Conservation (phyloP, 2,888 invertebrate genomes). For the Boloria selene region DNA sequence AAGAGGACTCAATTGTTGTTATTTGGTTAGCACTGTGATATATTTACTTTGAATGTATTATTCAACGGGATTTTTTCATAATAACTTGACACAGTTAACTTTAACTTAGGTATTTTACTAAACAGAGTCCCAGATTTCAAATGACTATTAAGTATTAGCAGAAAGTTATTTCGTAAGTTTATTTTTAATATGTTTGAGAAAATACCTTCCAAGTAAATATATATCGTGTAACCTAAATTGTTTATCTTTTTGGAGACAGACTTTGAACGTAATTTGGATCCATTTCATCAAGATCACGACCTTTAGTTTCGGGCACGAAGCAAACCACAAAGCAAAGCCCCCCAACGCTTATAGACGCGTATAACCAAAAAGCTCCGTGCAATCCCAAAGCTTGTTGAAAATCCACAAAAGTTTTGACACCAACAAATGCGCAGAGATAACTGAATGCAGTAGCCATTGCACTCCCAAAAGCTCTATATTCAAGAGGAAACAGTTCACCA, state of each 20-base stretch:
- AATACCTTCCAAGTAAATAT: conserved; percentile 45
- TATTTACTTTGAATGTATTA: conserved; percentile 44
- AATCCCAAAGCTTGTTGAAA: conserved; percentile 88
- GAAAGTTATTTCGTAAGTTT: not conserved
- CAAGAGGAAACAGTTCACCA: conserved; percentile 91
- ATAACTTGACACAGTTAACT: not conserved
- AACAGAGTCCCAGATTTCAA: conserved; percentile 1
- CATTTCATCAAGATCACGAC: conserved; percentile 94
- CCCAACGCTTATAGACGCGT: conserved; percentile 90
- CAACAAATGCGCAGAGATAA: conserved; percentile 92
- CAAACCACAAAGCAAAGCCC: conserved; percentile 92
- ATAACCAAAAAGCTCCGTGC: conserved; percentile 94
- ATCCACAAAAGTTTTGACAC: conserved; percentile 93
- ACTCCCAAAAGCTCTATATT: conserved; percentile 92
- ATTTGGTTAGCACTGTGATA: conserved; percentile 1
- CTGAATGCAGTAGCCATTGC: conserved; percentile 93
- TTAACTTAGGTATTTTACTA: not conserved
- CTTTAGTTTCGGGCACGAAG: conserved; percentile 95
- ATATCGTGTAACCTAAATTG: conserved; percentile 24
- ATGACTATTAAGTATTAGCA: not conserved
- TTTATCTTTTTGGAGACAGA: conserved; percentile 74
- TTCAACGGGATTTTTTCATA: too few species aligned
- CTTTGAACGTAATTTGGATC: conserved; percentile 85
- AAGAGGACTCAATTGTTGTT: conserved; percentile 63
- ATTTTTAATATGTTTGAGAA: not conserved